phyloP scores from a whole-genome alignment of 2,888 invertebrate species.

The Panzeria rudis region DNA sequence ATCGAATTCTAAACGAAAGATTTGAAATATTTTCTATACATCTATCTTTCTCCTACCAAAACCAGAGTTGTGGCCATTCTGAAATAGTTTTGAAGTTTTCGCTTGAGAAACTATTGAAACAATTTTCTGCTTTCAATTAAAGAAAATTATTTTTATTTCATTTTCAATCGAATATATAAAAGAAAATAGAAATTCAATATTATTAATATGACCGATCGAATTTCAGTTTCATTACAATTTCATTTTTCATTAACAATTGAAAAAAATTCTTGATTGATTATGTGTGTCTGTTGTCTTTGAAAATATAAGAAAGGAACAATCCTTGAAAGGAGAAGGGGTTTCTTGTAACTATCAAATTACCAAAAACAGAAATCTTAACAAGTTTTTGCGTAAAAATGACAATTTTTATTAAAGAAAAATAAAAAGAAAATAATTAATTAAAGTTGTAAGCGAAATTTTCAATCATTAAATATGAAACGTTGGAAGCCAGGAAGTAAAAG shows the following conservation, averaged over 20 bases:
- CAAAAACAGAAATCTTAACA: not conserved
- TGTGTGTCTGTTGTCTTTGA: conserved; percentile 13
- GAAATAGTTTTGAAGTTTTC: too few species aligned
- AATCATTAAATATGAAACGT: conserved; percentile 43
- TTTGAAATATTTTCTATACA: too few species aligned
- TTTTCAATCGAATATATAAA: not conserved
- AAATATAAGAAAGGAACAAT: not conserved
- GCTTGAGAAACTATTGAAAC: too few species aligned
- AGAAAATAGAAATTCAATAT: conserved; percentile 40
- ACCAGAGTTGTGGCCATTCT: too few species aligned
- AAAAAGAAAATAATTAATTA: conserved; percentile 59
- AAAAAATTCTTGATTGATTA: conserved; percentile 61
- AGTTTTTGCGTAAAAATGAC: conserved; percentile 51
- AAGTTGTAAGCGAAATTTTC: conserved; percentile 29
- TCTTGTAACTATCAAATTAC: conserved; percentile 55
- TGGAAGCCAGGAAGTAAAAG: conserved; percentile 54
- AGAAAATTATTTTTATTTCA: conserved; percentile 6
- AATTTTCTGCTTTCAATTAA: too few species aligned
- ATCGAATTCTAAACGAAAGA: too few species aligned
- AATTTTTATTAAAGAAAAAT: conserved; percentile 45
- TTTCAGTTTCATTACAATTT: conserved; percentile 40
- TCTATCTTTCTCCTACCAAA: too few species aligned
- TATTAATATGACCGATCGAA: conserved; percentile 48
- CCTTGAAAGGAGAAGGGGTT: conserved; percentile 37
- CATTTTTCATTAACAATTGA: conserved; percentile 6